phyloP scores from a whole-genome alignment of 2,113 vertebrate genomes.

The Syngnathus scovelli region DNA sequence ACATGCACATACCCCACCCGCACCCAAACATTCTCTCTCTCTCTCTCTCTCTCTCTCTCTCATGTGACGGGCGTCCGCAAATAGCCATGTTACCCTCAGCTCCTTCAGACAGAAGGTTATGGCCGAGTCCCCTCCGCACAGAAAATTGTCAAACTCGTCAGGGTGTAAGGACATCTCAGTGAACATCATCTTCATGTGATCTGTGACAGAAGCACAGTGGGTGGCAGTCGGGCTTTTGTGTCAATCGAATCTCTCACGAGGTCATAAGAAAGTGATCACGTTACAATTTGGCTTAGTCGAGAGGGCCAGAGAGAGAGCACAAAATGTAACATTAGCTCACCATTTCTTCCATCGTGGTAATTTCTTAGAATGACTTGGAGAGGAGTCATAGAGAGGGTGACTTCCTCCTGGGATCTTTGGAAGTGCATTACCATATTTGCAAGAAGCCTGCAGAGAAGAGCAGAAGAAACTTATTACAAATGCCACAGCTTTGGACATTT shows the following conservation, averaged over 20 bases:
- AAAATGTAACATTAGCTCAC: slow-evolving; percentile 61
- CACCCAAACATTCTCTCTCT: slow-evolving; percentile 7
- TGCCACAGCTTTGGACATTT: neutral
- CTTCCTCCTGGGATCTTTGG: slow-evolving; percentile 82
- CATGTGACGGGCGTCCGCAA: slow-evolving; percentile 41
- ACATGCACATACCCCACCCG: slow-evolving; percentile 14
- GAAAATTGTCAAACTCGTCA: slow-evolving; percentile 88
- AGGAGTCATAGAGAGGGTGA: slow-evolving; percentile 80
- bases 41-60: neutral
- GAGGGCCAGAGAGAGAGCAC: neutral
- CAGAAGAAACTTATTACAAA: neutral
- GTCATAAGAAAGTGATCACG: neutral
- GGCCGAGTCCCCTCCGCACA: slow-evolving; percentile 80
- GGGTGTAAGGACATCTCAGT: slow-evolving; percentile 82
- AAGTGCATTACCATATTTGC: slow-evolving; percentile 81
- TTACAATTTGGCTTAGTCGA: neutral
- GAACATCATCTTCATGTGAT: slow-evolving; percentile 70
- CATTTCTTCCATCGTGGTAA: slow-evolving; percentile 69
- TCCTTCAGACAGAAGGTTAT: slow-evolving; percentile 95
- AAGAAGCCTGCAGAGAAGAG: slow-evolving; percentile 55
- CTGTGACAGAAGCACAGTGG: slow-evolving; percentile 58
- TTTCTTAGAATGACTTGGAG: slow-evolving; percentile 79
- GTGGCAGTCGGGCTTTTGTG: slow-evolving; percentile 5
- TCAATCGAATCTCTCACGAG: neutral
- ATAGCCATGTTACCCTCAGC: slow-evolving; percentile 78